phyloP scores from a whole-genome alignment of 1,140 invertebrate species.

The Pteromalus puparum region DNA sequence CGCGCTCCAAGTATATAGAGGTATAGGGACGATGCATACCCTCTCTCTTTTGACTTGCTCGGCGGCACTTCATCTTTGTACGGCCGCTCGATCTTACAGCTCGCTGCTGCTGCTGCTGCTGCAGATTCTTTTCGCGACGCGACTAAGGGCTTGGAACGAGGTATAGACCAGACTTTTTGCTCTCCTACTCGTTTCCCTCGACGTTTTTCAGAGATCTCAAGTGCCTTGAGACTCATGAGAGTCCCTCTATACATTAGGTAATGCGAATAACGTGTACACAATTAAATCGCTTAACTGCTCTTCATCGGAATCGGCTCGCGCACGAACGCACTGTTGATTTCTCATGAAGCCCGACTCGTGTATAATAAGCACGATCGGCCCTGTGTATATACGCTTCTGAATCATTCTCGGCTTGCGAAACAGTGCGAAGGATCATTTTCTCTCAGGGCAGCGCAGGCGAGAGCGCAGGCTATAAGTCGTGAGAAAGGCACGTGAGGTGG shows the following conservation, averaged over 20 bases:
- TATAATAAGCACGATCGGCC: background rate
- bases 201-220: background rate
- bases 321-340: background rate
- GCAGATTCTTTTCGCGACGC: background rate
- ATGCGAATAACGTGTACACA: background rate
- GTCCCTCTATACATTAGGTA: background rate
- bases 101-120: background rate
- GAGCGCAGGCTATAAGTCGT: conserved; percentile 2
- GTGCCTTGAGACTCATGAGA: background rate
- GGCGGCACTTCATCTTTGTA: conserved; percentile 45
- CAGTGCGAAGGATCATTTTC: background rate
- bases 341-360: background rate
- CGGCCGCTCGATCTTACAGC: background rate
- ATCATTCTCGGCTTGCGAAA: background rate
- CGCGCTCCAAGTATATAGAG: background rate
- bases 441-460: background rate
- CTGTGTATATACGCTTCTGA: background rate
- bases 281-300: background rate
- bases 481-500: background rate
- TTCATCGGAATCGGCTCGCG: conserved; percentile 1
- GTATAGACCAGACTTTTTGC: no score
- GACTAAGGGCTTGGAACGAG: background rate
- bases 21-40: background rate
- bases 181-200: no score
- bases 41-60: background rate